These are phyloP conservation scores for Nesidiocoris tenuis DNA, from an alignment of 2,888 invertebrate genomes.

Conservation along the genomic window DNA sequence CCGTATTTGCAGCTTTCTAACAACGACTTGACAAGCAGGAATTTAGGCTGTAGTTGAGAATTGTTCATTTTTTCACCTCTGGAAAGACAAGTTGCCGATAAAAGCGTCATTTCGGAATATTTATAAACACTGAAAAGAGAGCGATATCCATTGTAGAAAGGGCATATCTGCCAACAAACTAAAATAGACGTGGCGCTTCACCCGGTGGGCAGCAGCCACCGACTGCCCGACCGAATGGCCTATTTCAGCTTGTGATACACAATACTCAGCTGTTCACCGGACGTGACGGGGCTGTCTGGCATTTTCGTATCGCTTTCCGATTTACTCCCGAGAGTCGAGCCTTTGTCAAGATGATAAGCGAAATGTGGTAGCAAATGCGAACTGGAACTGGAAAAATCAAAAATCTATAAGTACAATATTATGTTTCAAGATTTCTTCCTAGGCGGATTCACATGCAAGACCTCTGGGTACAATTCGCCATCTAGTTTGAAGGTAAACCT, in stretches of 20 bases:
- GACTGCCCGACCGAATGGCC: conserved; percentile 4
- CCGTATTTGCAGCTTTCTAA: no score
- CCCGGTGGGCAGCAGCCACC: conserved; percentile 3
- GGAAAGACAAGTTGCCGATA: background rate
- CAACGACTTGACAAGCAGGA: no score
- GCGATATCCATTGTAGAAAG: background rate
- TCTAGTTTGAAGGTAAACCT: no score
- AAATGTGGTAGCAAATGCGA: no score
- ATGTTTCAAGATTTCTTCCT: no score
- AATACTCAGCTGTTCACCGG: background rate
- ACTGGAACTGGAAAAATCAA: no score
- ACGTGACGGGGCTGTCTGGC: background rate
- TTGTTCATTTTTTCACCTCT: background rate
- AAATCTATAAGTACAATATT: no score
- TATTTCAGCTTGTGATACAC: conserved; percentile 6
- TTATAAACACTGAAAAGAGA: conserved; percentile 14
- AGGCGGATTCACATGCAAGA: no score
- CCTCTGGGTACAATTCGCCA: no score
- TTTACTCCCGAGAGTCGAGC: no score
- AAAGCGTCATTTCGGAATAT: conserved; percentile 22
- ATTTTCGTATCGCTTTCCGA: background rate
- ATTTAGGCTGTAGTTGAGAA: no score
- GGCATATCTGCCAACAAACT: background rate
- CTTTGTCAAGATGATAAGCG: no score
- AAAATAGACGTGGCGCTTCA: conserved; percentile 26